These are phyloP conservation scores for Pao palembangensis DNA, from an alignment of 2,113 vertebrate genomes.

Conservation along the genomic window DNA sequence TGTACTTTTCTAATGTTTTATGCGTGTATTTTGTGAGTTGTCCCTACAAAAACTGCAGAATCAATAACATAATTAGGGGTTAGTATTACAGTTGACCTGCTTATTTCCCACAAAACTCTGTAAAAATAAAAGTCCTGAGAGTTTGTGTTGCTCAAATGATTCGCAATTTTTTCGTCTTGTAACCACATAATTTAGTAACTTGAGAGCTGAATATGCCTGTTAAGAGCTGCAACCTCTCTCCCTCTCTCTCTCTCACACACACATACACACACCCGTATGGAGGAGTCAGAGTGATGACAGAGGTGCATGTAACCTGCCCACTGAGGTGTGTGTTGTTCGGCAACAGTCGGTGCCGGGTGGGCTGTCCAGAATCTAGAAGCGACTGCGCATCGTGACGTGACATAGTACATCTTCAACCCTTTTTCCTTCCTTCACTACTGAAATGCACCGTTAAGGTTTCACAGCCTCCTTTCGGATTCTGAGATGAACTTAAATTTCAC, in stretches of 20 bases:
- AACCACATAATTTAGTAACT: background rate
- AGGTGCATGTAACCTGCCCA: slow-evolving; percentile 29
- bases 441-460: slow-evolving; percentile 82
- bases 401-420: slow-evolving; percentile 9
- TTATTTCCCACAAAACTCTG: too few species aligned
- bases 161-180: too few species aligned
- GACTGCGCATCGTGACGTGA: slow-evolving; percentile 20
- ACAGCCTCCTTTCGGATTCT: slow-evolving; percentile 74
- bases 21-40: too few species aligned
- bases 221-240: too few species aligned
- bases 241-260: background rate
- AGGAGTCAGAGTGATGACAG: slow-evolving; percentile 15
- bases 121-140: too few species aligned
- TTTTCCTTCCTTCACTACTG: slow-evolving; percentile 58
- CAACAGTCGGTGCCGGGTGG: slow-evolving; percentile 28
- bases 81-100: too few species aligned
- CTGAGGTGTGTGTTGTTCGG: slow-evolving; percentile 46
- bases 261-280: background rate
- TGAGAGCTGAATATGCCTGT: slow-evolving; percentile 4
- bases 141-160: too few species aligned
- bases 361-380: slow-evolving; percentile 15
- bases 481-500: slow-evolving; percentile 93
- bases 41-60: too few species aligned
- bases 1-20: too few species aligned
- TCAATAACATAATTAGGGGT: too few species aligned